phyloP scores from a whole-genome alignment of 2,113 vertebrate species.

The Nibea albiflora region DNA sequence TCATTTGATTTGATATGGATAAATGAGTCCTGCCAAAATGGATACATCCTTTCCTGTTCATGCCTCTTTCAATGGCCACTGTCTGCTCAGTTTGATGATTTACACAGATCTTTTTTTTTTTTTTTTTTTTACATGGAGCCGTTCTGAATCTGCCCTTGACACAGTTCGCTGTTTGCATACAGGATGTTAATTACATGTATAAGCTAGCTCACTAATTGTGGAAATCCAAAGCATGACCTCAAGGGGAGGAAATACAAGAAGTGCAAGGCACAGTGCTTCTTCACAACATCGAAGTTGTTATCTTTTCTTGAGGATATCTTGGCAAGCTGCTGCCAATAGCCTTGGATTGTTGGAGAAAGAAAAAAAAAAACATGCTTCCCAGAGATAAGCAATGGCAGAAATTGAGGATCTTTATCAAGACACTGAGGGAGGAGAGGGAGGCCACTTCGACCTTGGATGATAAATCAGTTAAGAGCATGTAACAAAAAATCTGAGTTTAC shows the following conservation, averaged over 20 bases:
- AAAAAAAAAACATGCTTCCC: constrained; percentile 48
- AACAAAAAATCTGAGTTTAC: constrained; percentile 22
- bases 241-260: constrained; percentile 6
- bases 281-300: constrained; percentile 45
- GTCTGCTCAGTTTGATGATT: constrained; percentile 47
- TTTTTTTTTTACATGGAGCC: constrained; percentile 57
- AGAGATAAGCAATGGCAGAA: constrained; percentile 74
- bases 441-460: constrained; percentile 57
- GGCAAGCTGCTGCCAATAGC: constrained; percentile 62
- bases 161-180: constrained; percentile 22
- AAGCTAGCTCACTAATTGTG: constrained; percentile 46
- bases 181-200: constrained; percentile 36
- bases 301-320: constrained; percentile 58
- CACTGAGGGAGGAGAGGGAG: constrained; percentile 38
- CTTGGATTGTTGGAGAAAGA: constrained; percentile 52
- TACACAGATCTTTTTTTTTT: constrained; percentile 60
- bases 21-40: constrained; percentile 34
- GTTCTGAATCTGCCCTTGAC: constrained; percentile 22
- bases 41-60: constrained; percentile 27
- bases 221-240: constrained; percentile 40
- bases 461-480: constrained; percentile 39
- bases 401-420: constrained; percentile 74
- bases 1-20: constrained; percentile 57
- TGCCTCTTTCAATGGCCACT: constrained; percentile 15
- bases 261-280: constrained; percentile 7